phyloP scores from a whole-genome alignment of 2,797 vertebrate species.

The Gallinago solitaria region DNA sequence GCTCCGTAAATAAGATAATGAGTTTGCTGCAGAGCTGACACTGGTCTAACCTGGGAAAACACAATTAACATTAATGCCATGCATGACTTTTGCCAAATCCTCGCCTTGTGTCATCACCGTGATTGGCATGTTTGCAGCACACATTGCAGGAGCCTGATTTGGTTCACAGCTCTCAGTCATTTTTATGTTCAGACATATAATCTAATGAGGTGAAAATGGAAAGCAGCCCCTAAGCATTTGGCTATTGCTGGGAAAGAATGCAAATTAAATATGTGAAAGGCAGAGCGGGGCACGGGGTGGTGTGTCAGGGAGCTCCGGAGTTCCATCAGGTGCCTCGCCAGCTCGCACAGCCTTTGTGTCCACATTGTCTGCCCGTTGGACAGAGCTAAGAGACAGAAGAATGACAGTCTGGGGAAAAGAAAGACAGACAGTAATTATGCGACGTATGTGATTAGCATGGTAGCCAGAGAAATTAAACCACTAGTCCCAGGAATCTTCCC shows the following conservation, averaged over 20 bases:
- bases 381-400: conserved; percentile 77
- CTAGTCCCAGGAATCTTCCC: conserved; percentile 88
- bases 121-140: conserved; percentile 83
- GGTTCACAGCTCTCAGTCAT: conserved; percentile 68
- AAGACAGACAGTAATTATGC: conserved; percentile 84
- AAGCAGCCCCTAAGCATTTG: conserved; percentile 70
- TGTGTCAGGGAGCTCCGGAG: conserved; percentile 37
- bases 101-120: conserved; percentile 73
- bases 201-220: conserved; percentile 76
- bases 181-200: conserved; percentile 71
- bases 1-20: conserved; percentile 15
- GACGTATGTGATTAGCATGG: conserved; percentile 86
- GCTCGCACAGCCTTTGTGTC: conserved; percentile 77
- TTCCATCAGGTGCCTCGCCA: conserved; percentile 81
- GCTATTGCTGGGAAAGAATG: conserved; percentile 80
- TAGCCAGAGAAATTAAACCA: conserved; percentile 95
- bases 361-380: conserved; percentile 77
- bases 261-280: conserved; percentile 78
- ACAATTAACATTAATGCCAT: conserved; percentile 78
- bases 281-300: conserved; percentile 27
- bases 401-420: conserved; percentile 79
- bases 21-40: conserved; percentile 22
- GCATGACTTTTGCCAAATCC: conserved; percentile 67
- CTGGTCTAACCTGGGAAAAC: conserved; percentile 53
- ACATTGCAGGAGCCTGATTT: conserved; percentile 80